Evolutionary conservation across 1,140 invertebrate genomes (phyloP).

Genomic region (Varroa destructor): DNA sequence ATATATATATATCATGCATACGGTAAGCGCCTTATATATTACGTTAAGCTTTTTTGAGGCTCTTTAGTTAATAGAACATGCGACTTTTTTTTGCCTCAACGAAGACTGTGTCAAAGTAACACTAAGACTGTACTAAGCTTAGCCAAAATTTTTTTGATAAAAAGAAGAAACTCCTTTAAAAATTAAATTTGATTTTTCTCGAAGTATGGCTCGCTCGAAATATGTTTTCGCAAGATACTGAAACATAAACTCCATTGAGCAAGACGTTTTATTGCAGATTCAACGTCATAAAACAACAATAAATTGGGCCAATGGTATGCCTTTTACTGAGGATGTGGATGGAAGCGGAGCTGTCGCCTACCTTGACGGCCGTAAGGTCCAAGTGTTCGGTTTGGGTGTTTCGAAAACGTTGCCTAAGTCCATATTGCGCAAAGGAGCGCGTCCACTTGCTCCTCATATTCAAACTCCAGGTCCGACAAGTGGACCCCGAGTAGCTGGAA

Average conservation of each 20-base stretch:
- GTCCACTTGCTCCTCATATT: background rate
- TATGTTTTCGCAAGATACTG: too few relatives aligned
- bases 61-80: too few relatives aligned
- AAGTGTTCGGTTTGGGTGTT: conserved; percentile 6
- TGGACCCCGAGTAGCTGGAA: conserved; percentile 5
- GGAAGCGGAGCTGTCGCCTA: background rate
- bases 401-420: conserved; percentile 19
- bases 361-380: conserved; percentile 20
- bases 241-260: too few relatives aligned
- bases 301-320: conserved; percentile 1
- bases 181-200: too few relatives aligned
- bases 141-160: too few relatives aligned
- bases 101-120: too few relatives aligned
- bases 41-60: too few relatives aligned
- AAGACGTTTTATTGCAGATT: conserved; percentile 1
- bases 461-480: background rate
- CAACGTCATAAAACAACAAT: conserved; percentile 13
- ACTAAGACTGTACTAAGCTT: too few relatives aligned
- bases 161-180: too few relatives aligned
- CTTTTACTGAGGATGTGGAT: background rate
- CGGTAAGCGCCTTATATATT: too few relatives aligned
- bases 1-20: background rate
- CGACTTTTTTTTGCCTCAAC: too few relatives aligned
- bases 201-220: too few relatives aligned
- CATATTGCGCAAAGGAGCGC: conserved; percentile 14